Base-by-base conservation (phyloP, 2,113 vertebrate species). In the Stegostoma tigrinum region DNA sequence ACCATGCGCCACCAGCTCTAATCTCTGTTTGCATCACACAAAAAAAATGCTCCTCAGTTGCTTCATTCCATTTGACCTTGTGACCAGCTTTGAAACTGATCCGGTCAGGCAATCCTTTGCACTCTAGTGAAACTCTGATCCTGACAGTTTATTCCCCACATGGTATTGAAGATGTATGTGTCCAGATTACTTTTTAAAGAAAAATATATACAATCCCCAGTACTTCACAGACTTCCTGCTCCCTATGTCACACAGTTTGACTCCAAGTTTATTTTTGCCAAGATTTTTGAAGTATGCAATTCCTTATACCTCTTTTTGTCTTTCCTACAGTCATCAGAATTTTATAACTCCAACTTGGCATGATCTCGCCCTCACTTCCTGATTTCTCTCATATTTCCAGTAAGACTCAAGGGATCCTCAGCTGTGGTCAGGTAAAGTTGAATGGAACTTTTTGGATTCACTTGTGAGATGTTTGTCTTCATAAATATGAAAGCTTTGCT, bases 351-450 rank as follows among this genome's bases (percentile, higher is more conserved):
- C 7, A 83, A 42, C 80, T 83, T 83, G 38, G 80, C 80, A 42
- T 83, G 80, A 42, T 83, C 80, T 42, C 45, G 80, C 23, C 80
- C 42, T 38, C 17, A 45, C 80, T 83, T 83, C 80, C 80, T 83
- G 80, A 83, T 83, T 83, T 83, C 38, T 19, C 38, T 42, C 38
- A 83, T 45, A 19, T 83, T 83, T 83, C 38, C 38, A 83, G 38
- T 3, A 42, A 19, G 19, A 83, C 80, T 42, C 80, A 42, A 83
- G 80, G 80, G 80, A 21, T 6, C 38, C 80, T 42, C 38, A 45
- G 80, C 80, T 42, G 80, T 38, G 19, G 80, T 83, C 80, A 83
- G 38, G 80, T 83, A 83, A 83, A 83, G 80, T 83, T 83, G 80
- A 83, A 42, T 83, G 38, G 38, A 83, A 83, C 38, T 83, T 83